Evolutionary conservation across 2,888 invertebrate species (phyloP), one percentile per base, ranked within the genome.

Genomic region (Orchesella flavescens): DNA sequence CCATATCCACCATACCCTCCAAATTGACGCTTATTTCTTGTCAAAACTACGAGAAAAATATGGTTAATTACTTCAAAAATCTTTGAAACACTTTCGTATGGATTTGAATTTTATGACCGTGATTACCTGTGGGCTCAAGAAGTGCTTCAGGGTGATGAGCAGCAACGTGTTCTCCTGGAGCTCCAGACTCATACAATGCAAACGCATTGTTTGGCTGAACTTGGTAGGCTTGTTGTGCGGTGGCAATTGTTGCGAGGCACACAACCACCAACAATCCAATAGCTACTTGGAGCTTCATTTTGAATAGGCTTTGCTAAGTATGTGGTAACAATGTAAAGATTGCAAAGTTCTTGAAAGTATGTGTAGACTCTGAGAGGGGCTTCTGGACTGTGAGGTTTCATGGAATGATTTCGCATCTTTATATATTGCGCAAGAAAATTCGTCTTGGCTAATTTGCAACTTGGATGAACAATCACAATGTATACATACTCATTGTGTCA

Each of bases 1-100:
- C n/a, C n/a, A n/a, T n/a, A 44, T 13, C 71, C 59, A 77, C n/a
- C 78, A 24, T 17, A 61, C 46, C n/a, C 71, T 9, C 79, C 79
- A 53, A 63, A 80, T 43, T 80, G 79, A 7, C 79, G 17, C 23
- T 72, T 79, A 12, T 23, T 34, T 65, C 71, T 71, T 19, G 61
- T 53, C 15, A 53, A 5, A 21, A 55, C 65, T 72, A n/a, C n/a
- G n/a, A 68, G 13, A 72, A 34, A 34, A 34, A n/a, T n/a, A n/a
- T n/a, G n/a, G n/a, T n/a, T n/a, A n/a, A n/a, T n/a, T n/a, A n/a
- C n/a, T n/a, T n/a, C 57, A 49, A 57, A 10, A 59, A 61, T 74
- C 59, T 59, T 34, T n/a, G n/a, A n/a, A n/a, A n/a, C n/a, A n/a
- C n/a, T n/a, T n/a, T n/a, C n/a, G n/a, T n/a, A 34, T 34, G 7